Conservation (phyloP, 1,140 invertebrate genomes). For the Aphelenchoides besseyi region DNA sequence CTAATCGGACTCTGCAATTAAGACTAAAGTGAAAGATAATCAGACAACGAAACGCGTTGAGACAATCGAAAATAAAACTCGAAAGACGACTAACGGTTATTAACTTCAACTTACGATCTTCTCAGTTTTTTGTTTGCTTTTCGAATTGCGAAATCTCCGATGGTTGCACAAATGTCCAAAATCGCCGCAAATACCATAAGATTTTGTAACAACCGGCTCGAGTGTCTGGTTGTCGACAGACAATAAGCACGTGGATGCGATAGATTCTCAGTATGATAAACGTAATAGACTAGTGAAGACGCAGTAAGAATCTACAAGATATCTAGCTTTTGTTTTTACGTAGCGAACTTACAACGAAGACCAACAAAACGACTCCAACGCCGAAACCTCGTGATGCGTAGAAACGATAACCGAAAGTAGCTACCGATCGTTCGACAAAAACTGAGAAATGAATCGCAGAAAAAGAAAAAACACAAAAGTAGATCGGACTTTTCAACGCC, state of each 20-base stretch:
- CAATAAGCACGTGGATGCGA: conserved; percentile 6
- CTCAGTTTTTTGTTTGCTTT: not conserved
- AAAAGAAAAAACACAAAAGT: conserved; percentile 13
- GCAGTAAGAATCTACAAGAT: not conserved
- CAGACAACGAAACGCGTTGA: not conserved
- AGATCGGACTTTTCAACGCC: conserved; percentile 4
- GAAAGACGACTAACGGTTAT: too few species aligned
- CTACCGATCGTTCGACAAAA: conserved; percentile 9
- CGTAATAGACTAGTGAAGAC: conserved; percentile 7
- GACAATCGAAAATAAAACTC: too few species aligned
- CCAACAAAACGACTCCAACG: not conserved
- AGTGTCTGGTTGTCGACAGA: conserved; percentile 5
- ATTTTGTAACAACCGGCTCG: not conserved
- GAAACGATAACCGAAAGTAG: not conserved
- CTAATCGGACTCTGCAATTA: not conserved
- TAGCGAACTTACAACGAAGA: conserved; percentile 14
- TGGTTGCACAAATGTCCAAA: not conserved
- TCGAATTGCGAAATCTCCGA: not conserved
- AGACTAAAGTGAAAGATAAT: not conserved
- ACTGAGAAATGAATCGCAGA: conserved; percentile 5
- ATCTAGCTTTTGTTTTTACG: not conserved
- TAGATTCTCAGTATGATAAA: conserved; percentile 7
- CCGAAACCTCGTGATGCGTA: not conserved
- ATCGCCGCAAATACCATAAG: conserved; percentile 6
- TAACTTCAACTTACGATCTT: conserved; percentile 5